These are phyloP conservation scores for Ridgeia piscesae DNA, from an alignment of 1,140 invertebrate genomes.

Conservation along the genomic window DNA sequence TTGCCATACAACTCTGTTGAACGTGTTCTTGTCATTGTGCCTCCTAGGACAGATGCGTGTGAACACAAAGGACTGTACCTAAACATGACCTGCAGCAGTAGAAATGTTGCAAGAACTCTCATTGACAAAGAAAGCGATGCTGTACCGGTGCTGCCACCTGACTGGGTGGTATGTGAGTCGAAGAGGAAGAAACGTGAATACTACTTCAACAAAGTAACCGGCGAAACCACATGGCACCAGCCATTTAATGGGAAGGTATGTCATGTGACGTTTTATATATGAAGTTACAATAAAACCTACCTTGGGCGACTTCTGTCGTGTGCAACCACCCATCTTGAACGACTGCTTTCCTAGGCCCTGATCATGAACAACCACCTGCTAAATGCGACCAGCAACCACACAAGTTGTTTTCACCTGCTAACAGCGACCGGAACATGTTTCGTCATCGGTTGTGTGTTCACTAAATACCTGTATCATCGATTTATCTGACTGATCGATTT, in stretches of 20 bases:
- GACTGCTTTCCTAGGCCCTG: too few relatives aligned
- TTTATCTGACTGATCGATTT: too few relatives aligned
- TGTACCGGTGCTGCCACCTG: background rate
- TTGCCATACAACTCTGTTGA: background rate
- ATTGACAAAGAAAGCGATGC: background rate
- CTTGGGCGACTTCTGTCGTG: too few relatives aligned
- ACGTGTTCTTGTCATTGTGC: background rate
- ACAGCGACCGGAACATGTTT: too few relatives aligned
- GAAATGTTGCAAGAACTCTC: background rate
- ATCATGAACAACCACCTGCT: too few relatives aligned
- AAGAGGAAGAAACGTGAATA: background rate
- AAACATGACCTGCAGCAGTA: background rate
- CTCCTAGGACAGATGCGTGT: background rate
- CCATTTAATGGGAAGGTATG: background rate
- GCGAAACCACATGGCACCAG: background rate
- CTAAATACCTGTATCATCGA: too few relatives aligned
- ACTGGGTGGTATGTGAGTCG: background rate
- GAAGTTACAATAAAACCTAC: too few relatives aligned
- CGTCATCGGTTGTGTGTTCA: too few relatives aligned
- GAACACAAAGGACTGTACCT: background rate
- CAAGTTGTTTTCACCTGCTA: too few relatives aligned
- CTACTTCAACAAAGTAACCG: background rate
- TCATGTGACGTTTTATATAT: too few relatives aligned
- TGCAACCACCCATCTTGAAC: too few relatives aligned
- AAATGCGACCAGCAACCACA: too few relatives aligned